Base-by-base conservation (phyloP, 2,888 invertebrate genomes). In the Odontomyia ornata region DNA sequence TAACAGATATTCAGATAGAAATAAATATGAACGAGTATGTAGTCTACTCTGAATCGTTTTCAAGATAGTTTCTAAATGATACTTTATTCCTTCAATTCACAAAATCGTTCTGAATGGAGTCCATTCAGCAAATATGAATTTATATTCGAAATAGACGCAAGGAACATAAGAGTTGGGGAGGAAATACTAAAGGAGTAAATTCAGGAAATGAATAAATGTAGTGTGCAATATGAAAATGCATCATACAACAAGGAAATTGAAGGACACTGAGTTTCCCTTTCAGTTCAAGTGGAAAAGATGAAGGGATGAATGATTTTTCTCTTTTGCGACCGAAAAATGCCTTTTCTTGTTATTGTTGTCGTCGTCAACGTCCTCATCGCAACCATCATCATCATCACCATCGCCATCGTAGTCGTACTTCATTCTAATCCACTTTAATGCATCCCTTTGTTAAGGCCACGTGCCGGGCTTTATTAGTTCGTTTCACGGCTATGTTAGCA, bases 381-480 rank as follows among this genome's bases (percentile, higher is more conserved):
- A 36, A 36, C 36, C 11, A 25, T n/a, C 30, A n/a, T 5, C 0
- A 47, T 60, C 36, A 60, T 67, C 36, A 15, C 15, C 52, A 25
- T 71, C 28, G 30, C 28, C 27, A 25, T 60, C 11, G 75, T 60
- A 18, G 57, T 52, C 67, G 36, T 67, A 81, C 81, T 81, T 80
- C 80, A 80, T 85, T 84, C 85, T 86, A 86, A 86, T 86, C 85
- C 85, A 85, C 85, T 86, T 86, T 86, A 86, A 86, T 86, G 86
- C 86, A 84, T 86, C 86, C 83, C 85, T 86, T 86, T 86, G 86
- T 86, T 84, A 83, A 84, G 82, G 86, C 84, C 86, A 86, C 86
- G 86, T 86, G 86, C 83, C 86, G 83, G 82, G 84, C 86, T 85
- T 86, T 86, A 86, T 86, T 86, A 86, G 86, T 86, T 85, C 83